Conservation (phyloP, 2,113 vertebrate species). For the Geococcyx californianus region DNA sequence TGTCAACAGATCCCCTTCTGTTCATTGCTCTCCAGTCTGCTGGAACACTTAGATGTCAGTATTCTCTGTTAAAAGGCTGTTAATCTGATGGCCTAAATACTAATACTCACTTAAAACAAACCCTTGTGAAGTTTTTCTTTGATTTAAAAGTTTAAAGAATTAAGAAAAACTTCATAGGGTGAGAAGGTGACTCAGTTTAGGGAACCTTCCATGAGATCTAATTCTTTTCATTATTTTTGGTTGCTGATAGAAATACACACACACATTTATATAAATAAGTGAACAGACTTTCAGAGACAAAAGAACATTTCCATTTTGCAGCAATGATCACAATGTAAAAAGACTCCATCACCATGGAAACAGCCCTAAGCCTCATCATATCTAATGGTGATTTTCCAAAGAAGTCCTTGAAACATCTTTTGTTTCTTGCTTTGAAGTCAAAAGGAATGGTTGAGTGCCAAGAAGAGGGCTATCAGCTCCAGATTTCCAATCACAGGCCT, state of each 20-base stretch:
- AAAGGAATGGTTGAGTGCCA: conserved; percentile 48
- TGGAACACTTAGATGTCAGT: neutral
- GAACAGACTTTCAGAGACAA: conserved; percentile 66
- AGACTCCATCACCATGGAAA: conserved; percentile 76
- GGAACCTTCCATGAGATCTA: conserved; percentile 38
- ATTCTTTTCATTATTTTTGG: conserved; percentile 43
- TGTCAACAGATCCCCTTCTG: neutral
- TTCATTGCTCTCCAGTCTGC: neutral
- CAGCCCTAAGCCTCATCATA: conserved; percentile 63
- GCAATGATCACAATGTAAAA: conserved; percentile 71
- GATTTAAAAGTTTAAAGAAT: conserved; percentile 39
- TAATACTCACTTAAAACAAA: conserved; percentile 42
- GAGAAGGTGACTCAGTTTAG: conserved; percentile 22
- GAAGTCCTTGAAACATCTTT: conserved; percentile 74
- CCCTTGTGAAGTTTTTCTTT: conserved; percentile 18
- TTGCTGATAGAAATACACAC: conserved; percentile 16
- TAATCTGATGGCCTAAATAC: conserved; percentile 4
- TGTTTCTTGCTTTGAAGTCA: conserved; percentile 73
- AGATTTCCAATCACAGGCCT: neutral
- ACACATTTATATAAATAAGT: conserved; percentile 46
- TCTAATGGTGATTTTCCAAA: conserved; percentile 72
- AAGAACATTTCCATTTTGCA: conserved; percentile 74
- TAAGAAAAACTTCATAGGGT: conserved; percentile 9
- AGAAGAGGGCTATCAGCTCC: conserved; percentile 40
- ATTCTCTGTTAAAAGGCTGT: conserved; percentile 1